phyloP scores from a whole-genome alignment of 2,113 vertebrate genomes.

The Nothoprocta pentlandii region DNA sequence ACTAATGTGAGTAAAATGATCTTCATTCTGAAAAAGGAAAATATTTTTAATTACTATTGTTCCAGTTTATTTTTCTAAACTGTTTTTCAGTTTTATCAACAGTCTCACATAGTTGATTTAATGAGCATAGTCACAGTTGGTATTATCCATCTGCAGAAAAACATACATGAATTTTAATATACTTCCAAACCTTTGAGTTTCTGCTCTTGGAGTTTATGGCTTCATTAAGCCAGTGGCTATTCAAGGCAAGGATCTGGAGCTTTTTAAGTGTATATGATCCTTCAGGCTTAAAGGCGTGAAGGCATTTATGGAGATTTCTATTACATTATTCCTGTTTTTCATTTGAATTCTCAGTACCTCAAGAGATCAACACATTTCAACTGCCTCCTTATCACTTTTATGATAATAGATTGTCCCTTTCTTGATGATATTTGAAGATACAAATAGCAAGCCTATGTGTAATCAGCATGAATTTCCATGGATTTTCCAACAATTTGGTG shows the following conservation, averaged over 20 bases:
- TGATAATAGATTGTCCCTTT: not conserved
- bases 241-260: not conserved
- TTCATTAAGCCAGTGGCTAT: not conserved
- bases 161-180: not conserved
- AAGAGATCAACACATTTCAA: not conserved
- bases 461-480: not conserved
- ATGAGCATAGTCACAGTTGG: not conserved
- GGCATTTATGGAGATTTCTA: not conserved
- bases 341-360: not conserved
- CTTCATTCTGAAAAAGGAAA: not conserved
- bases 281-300: not conserved
- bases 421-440: not conserved
- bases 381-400: not conserved
- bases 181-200: not conserved
- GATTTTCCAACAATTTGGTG: not conserved
- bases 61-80: not conserved
- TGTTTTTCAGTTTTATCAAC: not conserved
- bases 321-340: not conserved
- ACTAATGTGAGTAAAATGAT: not conserved
- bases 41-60: not conserved
- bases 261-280: not conserved
- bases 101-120: not conserved
- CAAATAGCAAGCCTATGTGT: not conserved
- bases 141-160: not conserved
- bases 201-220: not conserved